These are phyloP conservation scores for Astreopora myriophthalma DNA, from an alignment of 64 coral and sea anemone species.

Conservation along the genomic window DNA sequence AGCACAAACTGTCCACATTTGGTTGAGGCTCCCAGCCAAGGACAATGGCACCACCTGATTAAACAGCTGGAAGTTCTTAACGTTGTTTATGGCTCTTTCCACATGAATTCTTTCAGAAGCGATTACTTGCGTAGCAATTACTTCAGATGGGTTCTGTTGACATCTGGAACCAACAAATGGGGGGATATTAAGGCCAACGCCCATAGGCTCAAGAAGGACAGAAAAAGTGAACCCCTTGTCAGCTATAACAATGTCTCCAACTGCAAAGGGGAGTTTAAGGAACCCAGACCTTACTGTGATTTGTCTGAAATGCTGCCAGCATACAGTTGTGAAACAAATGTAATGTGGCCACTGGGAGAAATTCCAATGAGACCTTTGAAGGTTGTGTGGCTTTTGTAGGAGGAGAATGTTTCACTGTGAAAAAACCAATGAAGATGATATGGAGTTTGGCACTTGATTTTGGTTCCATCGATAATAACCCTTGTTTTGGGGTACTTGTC, in stretches of 20 bases:
- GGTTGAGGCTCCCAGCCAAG: slow-evolving; percentile 9
- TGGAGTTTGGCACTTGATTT: slow-evolving; percentile 46
- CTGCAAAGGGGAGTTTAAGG: background rate
- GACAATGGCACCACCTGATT: background rate
- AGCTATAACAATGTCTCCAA: slow-evolving; percentile 15
- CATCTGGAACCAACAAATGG: slow-evolving; percentile 30
- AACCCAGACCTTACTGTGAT: slow-evolving; percentile 28
- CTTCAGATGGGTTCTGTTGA: slow-evolving; percentile 39
- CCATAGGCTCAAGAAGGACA: slow-evolving; percentile 7
- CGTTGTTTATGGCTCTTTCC: slow-evolving; percentile 32
- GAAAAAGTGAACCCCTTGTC: slow-evolving; percentile 1
- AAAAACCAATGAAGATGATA: background rate
- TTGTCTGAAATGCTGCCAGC: slow-evolving; percentile 45
- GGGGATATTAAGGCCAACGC: slow-evolving; percentile 34
- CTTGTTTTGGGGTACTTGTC: slow-evolving; percentile 49
- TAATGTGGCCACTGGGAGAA: too few relatives aligned
- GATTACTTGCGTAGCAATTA: slow-evolving; percentile 40
- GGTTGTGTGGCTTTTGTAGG: slow-evolving; percentile 7
- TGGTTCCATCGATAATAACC: slow-evolving; percentile 50
- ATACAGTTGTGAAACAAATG: slow-evolving; percentile 9
- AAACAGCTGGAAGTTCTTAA: background rate
- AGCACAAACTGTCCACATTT: slow-evolving; percentile 31
- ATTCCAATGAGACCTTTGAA: slow-evolving; percentile 27
- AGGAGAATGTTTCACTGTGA: too few relatives aligned
- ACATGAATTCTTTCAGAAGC: slow-evolving; percentile 13